Base-by-base conservation (phyloP, 2,888 invertebrate genomes). In the Pyrrhia umbra region DNA sequence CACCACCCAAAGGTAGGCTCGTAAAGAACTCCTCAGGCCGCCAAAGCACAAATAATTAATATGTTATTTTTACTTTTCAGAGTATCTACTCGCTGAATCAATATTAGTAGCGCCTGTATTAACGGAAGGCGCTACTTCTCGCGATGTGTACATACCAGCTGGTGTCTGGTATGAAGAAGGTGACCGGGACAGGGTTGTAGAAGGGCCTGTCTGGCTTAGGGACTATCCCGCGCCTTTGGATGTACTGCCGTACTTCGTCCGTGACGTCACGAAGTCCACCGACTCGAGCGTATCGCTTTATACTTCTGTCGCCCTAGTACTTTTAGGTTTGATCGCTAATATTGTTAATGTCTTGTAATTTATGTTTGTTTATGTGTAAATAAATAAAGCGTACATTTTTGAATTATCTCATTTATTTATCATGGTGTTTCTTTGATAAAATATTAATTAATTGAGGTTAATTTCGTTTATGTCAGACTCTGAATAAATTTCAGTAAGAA, bases 101-200 rank as follows among this genome's bases (percentile, higher is more conserved):
- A 95, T 98, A 40, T 90, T 98, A 56, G 97, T 97, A 0, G 98
- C 98, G 0, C 98, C 98, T 0, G 95, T 98, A 0, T 81, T 98
- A 10, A 90, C 92, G 37, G 94, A 96, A 88, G 96, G 96, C 0
- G 96, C 96, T 0, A 90, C 83, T 0, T 85, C 91, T 0, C 95
- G 98, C 6, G 96, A 97, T 85, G 95, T 98, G 52, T 98, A 97
- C 90, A 94, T 98, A 1, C 98, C 98, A 0, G 88, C 81, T 5
- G 98, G 98, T 1, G 91, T 84, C 0, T 98, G 98, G 98, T 89
- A 90, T 40, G 97, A 97, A 83, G 96, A 95, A 49, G 96, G 96
- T 8, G 88, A 93, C 74, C 79, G 85, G 0, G 87, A 90, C 0
- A 83, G 68, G 0, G 79, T 85, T 0, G 91, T 95, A 75, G 79